phyloP scores from a whole-genome alignment of 2,113 vertebrate genomes.

The Crotalus helleri region DNA sequence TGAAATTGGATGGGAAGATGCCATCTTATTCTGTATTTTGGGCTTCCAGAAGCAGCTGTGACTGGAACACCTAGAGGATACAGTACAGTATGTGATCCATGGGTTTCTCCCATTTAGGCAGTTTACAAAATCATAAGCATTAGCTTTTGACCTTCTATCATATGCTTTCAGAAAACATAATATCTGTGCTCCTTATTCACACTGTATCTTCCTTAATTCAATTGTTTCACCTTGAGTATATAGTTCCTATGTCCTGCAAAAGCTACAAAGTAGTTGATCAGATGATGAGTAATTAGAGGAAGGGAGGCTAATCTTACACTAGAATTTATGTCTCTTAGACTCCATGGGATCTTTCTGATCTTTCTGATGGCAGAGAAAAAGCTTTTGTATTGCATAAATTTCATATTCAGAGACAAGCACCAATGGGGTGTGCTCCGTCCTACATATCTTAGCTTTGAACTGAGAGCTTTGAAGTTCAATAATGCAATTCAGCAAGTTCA shows the following conservation, averaged over 20 bases:
- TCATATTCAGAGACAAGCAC: not conserved
- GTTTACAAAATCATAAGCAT: not conserved
- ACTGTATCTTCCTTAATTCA: not conserved
- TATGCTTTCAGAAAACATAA: not conserved
- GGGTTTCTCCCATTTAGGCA: not conserved
- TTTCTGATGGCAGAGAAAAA: not conserved
- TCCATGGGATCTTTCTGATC: not conserved
- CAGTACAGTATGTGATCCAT: not conserved
- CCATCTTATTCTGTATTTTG: not conserved
- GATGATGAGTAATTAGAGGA: not conserved
- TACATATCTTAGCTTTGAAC: not conserved
- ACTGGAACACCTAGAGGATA: not conserved
- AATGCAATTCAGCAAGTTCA: not conserved
- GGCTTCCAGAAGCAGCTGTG: not conserved
- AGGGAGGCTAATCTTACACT: not conserved
- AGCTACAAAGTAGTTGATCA: not conserved
- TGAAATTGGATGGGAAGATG: not conserved
- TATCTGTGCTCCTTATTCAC: not conserved
- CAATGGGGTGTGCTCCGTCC: not conserved
- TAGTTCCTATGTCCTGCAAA: not conserved
- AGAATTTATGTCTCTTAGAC: not conserved
- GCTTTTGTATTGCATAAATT: not conserved
- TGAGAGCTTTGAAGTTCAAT: conserved; percentile 12
- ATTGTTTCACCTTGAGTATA: not conserved
- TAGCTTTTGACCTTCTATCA: not conserved